Conservation (phyloP, 1,140 invertebrate genomes). For the Sipha flava region DNA sequence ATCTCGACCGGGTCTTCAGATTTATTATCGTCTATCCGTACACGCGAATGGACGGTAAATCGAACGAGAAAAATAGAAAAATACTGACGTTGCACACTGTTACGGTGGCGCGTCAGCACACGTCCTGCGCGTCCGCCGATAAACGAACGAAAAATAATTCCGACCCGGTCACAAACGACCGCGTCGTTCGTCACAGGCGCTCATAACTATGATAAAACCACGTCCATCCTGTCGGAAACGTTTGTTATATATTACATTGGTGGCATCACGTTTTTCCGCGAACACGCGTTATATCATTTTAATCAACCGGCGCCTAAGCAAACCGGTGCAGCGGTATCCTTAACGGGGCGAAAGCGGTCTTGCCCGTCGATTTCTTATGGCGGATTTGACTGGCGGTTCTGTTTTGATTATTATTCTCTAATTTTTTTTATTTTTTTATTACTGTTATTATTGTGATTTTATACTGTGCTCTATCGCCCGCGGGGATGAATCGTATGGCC, state of each 20-base stretch:
- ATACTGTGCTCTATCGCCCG: background rate
- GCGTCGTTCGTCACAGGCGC: background rate
- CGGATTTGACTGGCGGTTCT: background rate
- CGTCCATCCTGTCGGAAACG: too few species aligned
- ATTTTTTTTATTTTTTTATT: background rate
- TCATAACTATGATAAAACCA: too few species aligned
- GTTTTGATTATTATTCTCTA: background rate
- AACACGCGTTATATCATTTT: background rate
- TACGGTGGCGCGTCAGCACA: background rate
- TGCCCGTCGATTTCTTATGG: background rate
- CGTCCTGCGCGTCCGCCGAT: background rate
- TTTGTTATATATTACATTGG: too few species aligned
- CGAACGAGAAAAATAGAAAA: background rate
- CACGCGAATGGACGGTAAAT: background rate
- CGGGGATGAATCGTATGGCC: background rate
- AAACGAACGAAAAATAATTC: background rate
- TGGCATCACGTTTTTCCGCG: too few species aligned
- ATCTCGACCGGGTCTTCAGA: too few species aligned
- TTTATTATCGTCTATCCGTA: too few species aligned
- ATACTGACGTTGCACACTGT: background rate
- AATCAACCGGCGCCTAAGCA: background rate
- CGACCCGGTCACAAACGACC: background rate
- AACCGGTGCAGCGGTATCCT: background rate
- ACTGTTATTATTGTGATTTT: background rate
- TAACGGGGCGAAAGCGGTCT: background rate